Evolutionary conservation across 2,797 vertebrate genomes (phyloP).

Genomic region (Chelon auratus): DNA sequence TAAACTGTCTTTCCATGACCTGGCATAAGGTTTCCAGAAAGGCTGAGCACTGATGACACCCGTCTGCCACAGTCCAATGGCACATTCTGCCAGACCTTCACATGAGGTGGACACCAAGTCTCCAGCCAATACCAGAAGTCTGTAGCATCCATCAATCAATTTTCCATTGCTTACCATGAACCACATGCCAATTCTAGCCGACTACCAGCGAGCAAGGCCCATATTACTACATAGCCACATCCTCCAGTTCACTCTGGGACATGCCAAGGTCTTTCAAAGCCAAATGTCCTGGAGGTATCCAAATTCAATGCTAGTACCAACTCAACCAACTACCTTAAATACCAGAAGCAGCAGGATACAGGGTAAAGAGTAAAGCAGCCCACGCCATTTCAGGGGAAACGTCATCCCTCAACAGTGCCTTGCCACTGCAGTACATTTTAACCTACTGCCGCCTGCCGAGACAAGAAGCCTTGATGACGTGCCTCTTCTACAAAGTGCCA

Average conservation of each 20-base stretch:
- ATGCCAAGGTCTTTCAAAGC: too few relatives aligned
- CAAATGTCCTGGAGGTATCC: too few relatives aligned
- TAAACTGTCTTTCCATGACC: neutral
- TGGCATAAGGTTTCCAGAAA: neutral
- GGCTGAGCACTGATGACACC: too few relatives aligned
- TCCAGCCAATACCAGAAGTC: neutral
- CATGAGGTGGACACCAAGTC: neutral
- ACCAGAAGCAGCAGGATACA: too few relatives aligned
- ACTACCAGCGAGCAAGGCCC: neutral
- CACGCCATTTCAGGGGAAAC: slow-evolving; percentile 1
- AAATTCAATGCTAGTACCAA: neutral
- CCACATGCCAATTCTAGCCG: too few relatives aligned
- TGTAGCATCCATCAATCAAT: neutral
- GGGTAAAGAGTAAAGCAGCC: neutral
- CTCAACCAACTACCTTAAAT: neutral
- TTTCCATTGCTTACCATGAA: neutral
- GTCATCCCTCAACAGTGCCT: neutral
- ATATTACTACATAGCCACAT: too few relatives aligned
- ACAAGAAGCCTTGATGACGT: too few relatives aligned
- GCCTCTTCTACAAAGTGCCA: neutral
- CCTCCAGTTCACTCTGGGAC: neutral
- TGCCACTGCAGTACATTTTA: neutral
- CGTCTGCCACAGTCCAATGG: neutral
- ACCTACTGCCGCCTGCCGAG: too few relatives aligned
- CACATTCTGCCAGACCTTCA: neutral